phyloP scores from a whole-genome alignment of 2,888 invertebrate genomes.

The Mesopsocus fuscifrons region DNA sequence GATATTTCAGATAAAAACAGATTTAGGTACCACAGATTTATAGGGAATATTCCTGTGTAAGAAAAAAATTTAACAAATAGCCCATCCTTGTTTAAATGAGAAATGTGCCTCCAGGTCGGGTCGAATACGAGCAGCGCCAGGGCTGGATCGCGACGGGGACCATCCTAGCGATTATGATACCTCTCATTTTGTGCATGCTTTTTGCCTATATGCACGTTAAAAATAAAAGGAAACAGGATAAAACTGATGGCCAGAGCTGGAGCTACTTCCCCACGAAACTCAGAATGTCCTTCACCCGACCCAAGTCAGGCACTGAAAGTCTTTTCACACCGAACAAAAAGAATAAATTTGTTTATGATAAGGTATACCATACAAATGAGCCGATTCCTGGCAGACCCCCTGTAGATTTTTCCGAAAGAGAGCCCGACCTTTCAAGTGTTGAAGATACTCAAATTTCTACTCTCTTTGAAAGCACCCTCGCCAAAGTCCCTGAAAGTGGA shows the following conservation, averaged over 20 bases:
- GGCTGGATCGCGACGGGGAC: slow-evolving; percentile 55
- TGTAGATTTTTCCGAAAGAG: slow-evolving; percentile 61
- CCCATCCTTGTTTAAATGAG: no score
- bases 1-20: no score
- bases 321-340: slow-evolving; percentile 12
- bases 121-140: slow-evolving; percentile 42
- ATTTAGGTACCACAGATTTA: no score
- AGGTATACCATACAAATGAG: slow-evolving; percentile 66
- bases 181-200: slow-evolving; percentile 33
- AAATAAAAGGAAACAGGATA: slow-evolving; percentile 1
- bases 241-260: not conserved
- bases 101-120: slow-evolving; percentile 27
- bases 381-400: slow-evolving; percentile 55
- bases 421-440: slow-evolving; percentile 54
- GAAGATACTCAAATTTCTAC: slow-evolving; percentile 33
- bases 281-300: not conserved
- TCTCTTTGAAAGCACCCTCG: not conserved
- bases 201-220: slow-evolving; percentile 28
- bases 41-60: no score
- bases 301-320: not conserved
- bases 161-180: slow-evolving; percentile 50
- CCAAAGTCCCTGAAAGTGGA: not conserved
- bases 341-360: slow-evolving; percentile 52
- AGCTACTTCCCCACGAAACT: not conserved
- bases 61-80: no score